Base-by-base conservation (phyloP, 2,113 vertebrate species). In the Microcebus jonahi region DNA sequence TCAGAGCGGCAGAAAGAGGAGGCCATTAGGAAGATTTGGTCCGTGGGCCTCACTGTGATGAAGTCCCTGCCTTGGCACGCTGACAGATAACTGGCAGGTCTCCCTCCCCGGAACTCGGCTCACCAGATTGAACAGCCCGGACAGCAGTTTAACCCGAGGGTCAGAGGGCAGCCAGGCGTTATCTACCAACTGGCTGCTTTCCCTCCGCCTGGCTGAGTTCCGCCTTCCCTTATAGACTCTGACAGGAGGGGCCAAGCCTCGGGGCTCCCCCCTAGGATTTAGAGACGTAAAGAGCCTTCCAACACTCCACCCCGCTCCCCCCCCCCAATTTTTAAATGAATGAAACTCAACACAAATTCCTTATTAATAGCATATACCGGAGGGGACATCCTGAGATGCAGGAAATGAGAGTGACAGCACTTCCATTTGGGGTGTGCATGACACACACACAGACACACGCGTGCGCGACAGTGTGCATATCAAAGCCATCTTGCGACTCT, bases 151-250 rank as follows among this genome's bases (percentile, higher is more conserved):
- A 97, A 98, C 98, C 99, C 88, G 93, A 87, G 98, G 99, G 99
- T 99, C 99, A 99, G 98, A 98, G 99, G 99, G 95, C 99, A 99
- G 98, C 99, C 99, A 99, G 99, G 99, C 98, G 97, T 99, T 99
- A 99, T 98, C 98, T 98, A 98, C 98, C 98, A 92, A 97, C 98
- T 68, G 98, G 98, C 98, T 57, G 50, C 97, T 89, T 98, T 99
- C 98, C 98, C 97, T 98, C 90, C 0, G 39, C 97, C 97, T 98
- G 81, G 77, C 97, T 93, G 98, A 59, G 91, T 92, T 79, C 96
- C 1, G 0, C 97, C 95, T 96, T 96, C 97, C 96, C 45, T 0
- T 92, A 94, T 55, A 98, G 97, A 95, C 87, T 91, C 70, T 96
- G 96, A 95, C 97, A 96, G 96, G 42, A 97, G 96, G 88, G 96